Evolutionary conservation across 2,888 invertebrate species (phyloP), one percentile per base, ranked within the genome.

Genomic region (Hydroisotoma schaefferi): DNA sequence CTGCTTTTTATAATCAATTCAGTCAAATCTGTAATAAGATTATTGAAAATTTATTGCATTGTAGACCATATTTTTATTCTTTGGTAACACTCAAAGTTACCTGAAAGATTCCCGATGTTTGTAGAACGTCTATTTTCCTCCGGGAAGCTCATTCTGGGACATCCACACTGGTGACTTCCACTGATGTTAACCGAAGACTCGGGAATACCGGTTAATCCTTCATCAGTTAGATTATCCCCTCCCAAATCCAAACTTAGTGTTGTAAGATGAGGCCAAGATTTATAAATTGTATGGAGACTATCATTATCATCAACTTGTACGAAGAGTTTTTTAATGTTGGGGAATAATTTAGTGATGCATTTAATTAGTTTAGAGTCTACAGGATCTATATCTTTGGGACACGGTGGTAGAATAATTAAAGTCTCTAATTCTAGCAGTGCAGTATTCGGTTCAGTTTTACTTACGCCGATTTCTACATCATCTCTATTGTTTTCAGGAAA

Each of bases 151-250:
- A 59, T 15, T 6, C 28, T 22, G 8, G 54, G 49, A 33, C 64
- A 64, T 0, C 57, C 60, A 51, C 64, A 64, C 12, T 60, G 52
- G 15, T n/a, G 25, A n/a, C 27, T 15, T 5, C 40, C 22, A 3
- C 54, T 8, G 2, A 64, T 37, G 2, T 51, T 22, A 4, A 60
- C 44, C 6, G 44, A 25, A 2, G 48, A 48, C 29, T 55, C 53
- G 3, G 64, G 55, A 37, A 67, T 55, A 10, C 67, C 67, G 3
- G 67, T 67, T n/a, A 67, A 57, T 2, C 38, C 55, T 43, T 62
- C 49, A 44, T 67, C 55, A 18, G 18, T 38, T 2, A 38, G 22
- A 53, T 37, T 48, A 8, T 37, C 22, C 8, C 47, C 46, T 44
- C 57, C 59, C 8, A 60, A 22, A 29, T 67, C 67, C n/a, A 67